Evolutionary conservation across 2,113 vertebrate species (phyloP).

Genomic region (Lonchura striata): DNA sequence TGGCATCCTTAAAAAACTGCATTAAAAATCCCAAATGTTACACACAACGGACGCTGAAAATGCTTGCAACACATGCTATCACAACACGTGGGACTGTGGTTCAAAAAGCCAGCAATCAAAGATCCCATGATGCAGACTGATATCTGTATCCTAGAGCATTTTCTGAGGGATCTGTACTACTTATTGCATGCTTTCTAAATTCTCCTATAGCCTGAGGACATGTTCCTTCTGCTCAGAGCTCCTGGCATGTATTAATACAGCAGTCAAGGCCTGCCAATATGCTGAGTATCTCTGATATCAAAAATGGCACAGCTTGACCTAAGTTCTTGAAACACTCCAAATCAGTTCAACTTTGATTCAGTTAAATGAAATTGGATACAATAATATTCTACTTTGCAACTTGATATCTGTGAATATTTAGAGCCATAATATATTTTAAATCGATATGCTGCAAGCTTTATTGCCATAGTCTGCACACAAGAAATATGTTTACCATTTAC

Average conservation of each 20-base stretch:
- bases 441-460: neutral
- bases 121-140: neutral
- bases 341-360: neutral
- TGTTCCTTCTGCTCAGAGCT: neutral
- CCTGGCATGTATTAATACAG: neutral
- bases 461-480: neutral
- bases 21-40: neutral
- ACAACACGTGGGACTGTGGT: neutral
- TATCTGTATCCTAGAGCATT: neutral
- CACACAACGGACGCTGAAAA: neutral
- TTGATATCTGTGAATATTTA: neutral
- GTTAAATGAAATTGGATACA: neutral
- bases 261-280: neutral
- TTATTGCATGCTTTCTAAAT: neutral
- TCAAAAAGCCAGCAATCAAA: neutral
- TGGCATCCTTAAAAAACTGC: neutral
- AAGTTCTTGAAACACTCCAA: neutral
- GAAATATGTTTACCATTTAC: neutral
- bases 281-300: neutral
- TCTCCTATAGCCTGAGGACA: conserved; percentile 5
- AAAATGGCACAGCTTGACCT: neutral
- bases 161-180: neutral
- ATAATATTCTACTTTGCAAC: neutral
- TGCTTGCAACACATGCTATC: neutral
- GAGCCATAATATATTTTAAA: neutral